A percentile compares a stretch with the other conserved stretches of the same genome.
Evolutionary conservation across 1,140 invertebrate genomes (phyloP).

Genomic region (Propsilocerus akamusi): DNA sequence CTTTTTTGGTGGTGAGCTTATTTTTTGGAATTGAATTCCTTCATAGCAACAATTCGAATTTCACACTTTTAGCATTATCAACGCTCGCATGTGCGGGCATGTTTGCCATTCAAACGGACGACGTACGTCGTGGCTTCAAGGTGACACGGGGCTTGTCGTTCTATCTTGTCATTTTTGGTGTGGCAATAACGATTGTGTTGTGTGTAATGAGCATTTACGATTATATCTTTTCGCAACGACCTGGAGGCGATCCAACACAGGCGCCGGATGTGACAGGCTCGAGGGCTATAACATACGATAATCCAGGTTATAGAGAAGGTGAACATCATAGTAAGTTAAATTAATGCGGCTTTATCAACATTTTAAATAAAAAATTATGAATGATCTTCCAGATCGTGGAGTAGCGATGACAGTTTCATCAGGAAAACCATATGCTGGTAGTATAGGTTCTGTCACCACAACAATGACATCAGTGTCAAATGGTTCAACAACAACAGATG

Average conservation of each 20-base stretch:
- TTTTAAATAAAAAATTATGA: not conserved
- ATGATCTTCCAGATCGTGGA: constrained; percentile 21
- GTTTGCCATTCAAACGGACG: constrained; percentile 66
- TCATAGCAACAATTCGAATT: constrained; percentile 5
- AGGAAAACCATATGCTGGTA: constrained; percentile 57
- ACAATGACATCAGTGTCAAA: constrained; percentile 46
- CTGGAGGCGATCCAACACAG: constrained; percentile 58
- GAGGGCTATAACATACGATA: constrained; percentile 53
- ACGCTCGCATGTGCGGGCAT: constrained; percentile 57
- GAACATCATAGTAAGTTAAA: constrained; percentile 27
- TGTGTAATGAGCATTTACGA: constrained; percentile 62
- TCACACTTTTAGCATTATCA: constrained; percentile 43
- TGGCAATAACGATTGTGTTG: constrained; percentile 49
- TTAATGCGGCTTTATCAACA: not conserved
- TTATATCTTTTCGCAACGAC: constrained; percentile 41
- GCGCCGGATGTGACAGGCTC: constrained; percentile 30
- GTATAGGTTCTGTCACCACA: constrained; percentile 53
- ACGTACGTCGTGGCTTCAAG: constrained; percentile 45
- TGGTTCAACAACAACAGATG: constrained; percentile 31
- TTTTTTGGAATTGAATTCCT: not conserved
- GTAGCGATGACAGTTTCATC: constrained; percentile 68
- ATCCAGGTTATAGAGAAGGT: constrained; percentile 63
- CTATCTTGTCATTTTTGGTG: constrained; percentile 59
- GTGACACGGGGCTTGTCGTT: constrained; percentile 60
- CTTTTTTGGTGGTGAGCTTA: constrained; percentile 52